Percentiles rank a stretch among this genome's conserved stretches.
Evolutionary conservation across 2,888 invertebrate species (phyloP).

Genomic region (Caenorhabditis plicata): DNA sequence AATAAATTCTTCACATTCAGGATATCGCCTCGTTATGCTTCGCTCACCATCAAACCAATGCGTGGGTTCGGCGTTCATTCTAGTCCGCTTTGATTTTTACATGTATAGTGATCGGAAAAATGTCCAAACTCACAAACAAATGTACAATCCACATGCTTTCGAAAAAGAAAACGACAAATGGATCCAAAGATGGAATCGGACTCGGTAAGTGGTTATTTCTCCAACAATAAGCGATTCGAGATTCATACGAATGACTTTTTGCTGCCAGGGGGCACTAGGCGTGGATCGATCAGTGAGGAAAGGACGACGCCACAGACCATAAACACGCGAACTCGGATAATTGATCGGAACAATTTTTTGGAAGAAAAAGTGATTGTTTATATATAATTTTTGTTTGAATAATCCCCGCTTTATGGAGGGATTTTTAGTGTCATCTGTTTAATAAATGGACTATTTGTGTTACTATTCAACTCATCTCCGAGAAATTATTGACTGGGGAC

Average conservation of each 20-base stretch:
- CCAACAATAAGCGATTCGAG: no score
- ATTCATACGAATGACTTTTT: constrained; percentile 22
- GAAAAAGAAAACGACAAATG: constrained; percentile 24
- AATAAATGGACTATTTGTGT: no score
- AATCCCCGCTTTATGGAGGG: no score
- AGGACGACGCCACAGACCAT: constrained; percentile 28
- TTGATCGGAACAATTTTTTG: no score
- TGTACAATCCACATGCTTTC: constrained; percentile 32
- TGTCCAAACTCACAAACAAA: constrained; percentile 21
- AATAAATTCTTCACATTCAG: no score
- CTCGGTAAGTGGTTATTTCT: no score
- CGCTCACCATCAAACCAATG: constrained; percentile 43
- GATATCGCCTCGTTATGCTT: constrained; percentile 45
- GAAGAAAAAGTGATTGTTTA: no score
- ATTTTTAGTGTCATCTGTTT: no score
- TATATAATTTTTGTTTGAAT: no score
- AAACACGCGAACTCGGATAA: no score
- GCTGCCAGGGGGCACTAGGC: constrained; percentile 17
- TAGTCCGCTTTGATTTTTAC: constrained; percentile 37
- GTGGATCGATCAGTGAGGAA: constrained; percentile 11
- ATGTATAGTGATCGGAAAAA: constrained; percentile 21
- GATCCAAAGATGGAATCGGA: constrained; percentile 18
- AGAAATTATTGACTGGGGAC: no score
- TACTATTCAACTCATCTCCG: no score
- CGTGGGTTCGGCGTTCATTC: constrained; percentile 42